Percentiles rank a stretch among this genome's conserved stretches.
phyloP scores from a whole-genome alignment of 1,140 invertebrate species.

The Ceratina calcarata region DNA sequence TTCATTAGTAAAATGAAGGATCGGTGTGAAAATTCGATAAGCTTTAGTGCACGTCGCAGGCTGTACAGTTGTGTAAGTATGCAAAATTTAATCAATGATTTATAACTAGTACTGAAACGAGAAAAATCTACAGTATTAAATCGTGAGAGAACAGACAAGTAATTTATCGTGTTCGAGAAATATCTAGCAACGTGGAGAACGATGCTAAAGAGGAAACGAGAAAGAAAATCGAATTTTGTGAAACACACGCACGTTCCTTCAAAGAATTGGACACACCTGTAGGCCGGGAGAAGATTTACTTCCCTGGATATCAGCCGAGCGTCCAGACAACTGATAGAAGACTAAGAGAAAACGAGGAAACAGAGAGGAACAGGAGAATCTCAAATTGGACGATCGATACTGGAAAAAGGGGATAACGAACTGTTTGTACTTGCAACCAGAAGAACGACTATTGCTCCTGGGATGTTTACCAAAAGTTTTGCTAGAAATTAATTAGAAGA shows the following conservation, averaged over 20 bases:
- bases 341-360: constrained; percentile 28
- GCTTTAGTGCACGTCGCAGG: too few species aligned
- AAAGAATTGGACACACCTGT: constrained; percentile 44
- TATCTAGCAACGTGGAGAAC: constrained; percentile 11
- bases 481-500: neutral
- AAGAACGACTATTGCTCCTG: neutral
- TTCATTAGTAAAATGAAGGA: too few species aligned
- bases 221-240: constrained; percentile 69
- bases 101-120: neutral
- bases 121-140: neutral
- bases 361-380: constrained; percentile 17
- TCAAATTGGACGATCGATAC: constrained; percentile 19
- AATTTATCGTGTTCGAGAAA: neutral
- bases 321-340: constrained; percentile 41
- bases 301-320: constrained; percentile 41
- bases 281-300: constrained; percentile 59
- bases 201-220: constrained; percentile 48
- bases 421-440: neutral
- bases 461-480: neutral
- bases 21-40: too few species aligned
- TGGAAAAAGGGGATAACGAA: constrained; percentile 34
- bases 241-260: constrained; percentile 56
- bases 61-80: too few species aligned
- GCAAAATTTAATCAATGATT: too few species aligned
- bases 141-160: too few species aligned